phyloP scores from a whole-genome alignment of 2,888 invertebrate genomes.

The Agrilus biguttatus region DNA sequence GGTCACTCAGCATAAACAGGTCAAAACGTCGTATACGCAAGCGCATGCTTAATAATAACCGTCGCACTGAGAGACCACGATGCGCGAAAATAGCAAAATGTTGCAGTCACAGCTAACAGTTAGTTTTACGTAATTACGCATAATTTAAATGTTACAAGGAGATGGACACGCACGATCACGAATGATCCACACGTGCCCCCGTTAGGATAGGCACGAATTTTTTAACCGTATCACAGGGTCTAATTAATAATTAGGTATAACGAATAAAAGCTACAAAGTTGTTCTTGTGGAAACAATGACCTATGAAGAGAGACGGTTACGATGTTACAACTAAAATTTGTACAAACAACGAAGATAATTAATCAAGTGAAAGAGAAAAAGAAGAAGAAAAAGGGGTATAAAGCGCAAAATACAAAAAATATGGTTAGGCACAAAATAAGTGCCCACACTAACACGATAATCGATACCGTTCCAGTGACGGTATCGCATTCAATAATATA shows the following conservation, averaged over 20 bases:
- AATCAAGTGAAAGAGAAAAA: too few relatives aligned
- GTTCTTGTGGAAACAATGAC: background rate
- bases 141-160: constrained; percentile 18
- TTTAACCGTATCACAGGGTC: constrained; percentile 24
- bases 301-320: constrained; percentile 1
- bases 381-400: constrained; percentile 2
- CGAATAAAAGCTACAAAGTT: constrained; percentile 5
- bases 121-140: constrained; percentile 10
- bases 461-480: constrained; percentile 1
- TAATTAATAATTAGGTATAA: constrained; percentile 2
- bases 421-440: constrained; percentile 17
- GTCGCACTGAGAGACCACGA: background rate
- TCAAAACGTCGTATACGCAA: background rate
- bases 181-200: constrained; percentile 8
- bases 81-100: constrained; percentile 13
- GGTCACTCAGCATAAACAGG: constrained; percentile 3
- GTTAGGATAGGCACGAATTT: constrained; percentile 28
- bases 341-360: too few relatives aligned
- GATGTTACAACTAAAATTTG: too few relatives aligned
- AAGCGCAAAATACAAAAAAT: background rate
- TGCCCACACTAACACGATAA: constrained; percentile 24
- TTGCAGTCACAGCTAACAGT: constrained; percentile 32
- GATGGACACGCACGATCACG: constrained; percentile 12
- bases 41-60: background rate
- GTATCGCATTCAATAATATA: background rate